Conservation (phyloP, 1,140 invertebrate species). For the Antheraea mylitta region DNA sequence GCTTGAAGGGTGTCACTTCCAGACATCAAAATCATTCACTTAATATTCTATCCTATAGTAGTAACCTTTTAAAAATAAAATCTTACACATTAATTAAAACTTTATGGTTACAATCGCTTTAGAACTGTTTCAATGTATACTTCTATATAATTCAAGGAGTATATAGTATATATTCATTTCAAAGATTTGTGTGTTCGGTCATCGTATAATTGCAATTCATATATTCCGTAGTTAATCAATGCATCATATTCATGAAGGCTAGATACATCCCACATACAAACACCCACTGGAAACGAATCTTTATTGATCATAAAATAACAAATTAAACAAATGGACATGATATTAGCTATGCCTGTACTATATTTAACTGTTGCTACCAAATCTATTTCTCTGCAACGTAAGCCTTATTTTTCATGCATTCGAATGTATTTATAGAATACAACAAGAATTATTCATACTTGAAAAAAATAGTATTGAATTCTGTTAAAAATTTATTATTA, state of each 20-base stretch:
- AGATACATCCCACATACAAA: neutral
- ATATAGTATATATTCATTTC: neutral
- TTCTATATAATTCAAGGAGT: neutral
- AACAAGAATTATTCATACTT: neutral
- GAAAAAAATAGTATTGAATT: too few species aligned
- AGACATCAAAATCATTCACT: too few species aligned
- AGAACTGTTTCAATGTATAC: neutral
- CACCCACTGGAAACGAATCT: neutral
- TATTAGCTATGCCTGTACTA: neutral
- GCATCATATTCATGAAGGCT: neutral
- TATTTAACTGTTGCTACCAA: neutral
- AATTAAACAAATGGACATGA: neutral
- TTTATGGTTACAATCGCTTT: too few species aligned
- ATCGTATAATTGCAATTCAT: neutral
- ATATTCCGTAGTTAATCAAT: neutral
- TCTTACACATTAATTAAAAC: too few species aligned
- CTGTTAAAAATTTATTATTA: too few species aligned
- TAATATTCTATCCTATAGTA: too few species aligned
- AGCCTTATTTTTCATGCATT: neutral
- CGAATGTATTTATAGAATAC: neutral
- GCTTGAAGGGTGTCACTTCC: too few species aligned
- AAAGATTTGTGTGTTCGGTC: neutral
- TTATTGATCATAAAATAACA: neutral
- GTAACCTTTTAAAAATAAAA: too few species aligned
- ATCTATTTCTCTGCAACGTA: neutral